Percentiles rank a stretch among this genome's conserved stretches.
Conservation (phyloP, 1,140 invertebrate species). For the Notospermus geniculatus region DNA sequence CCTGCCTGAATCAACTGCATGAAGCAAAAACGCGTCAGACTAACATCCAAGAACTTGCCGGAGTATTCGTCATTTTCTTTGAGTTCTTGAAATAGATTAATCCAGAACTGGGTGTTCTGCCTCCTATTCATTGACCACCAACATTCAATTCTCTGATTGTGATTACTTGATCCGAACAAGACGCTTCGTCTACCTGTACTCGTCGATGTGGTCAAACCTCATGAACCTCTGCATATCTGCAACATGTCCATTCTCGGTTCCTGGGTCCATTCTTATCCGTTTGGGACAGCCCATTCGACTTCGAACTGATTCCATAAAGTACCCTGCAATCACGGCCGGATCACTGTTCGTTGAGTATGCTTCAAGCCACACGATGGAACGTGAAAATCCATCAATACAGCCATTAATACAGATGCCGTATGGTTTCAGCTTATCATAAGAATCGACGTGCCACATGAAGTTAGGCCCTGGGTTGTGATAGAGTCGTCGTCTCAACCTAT, state of each 20-base stretch:
- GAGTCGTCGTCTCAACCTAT: no score
- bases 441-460: neutral
- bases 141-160: no score
- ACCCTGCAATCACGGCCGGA: constrained; percentile 20
- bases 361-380: constrained; percentile 33
- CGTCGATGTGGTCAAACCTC: neutral
- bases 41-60: constrained; percentile 19
- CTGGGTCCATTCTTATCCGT: neutral
- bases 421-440: neutral
- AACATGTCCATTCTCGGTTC: neutral
- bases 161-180: no score
- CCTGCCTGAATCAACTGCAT: constrained; percentile 16
- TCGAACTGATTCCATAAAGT: constrained; percentile 24
- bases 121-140: constrained; percentile 24
- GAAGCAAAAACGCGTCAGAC: constrained; percentile 17
- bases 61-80: constrained; percentile 11
- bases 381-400: constrained; percentile 20
- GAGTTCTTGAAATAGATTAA: constrained; percentile 11
- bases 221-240: neutral
- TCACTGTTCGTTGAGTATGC: no score
- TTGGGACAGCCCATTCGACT: neutral
- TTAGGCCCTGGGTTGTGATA: no score
- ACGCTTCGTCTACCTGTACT: no score
- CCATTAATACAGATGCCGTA: no score
- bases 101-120: constrained; percentile 11